phyloP scores from a whole-genome alignment of 2,888 invertebrate species.

The Drosophila histrio region DNA sequence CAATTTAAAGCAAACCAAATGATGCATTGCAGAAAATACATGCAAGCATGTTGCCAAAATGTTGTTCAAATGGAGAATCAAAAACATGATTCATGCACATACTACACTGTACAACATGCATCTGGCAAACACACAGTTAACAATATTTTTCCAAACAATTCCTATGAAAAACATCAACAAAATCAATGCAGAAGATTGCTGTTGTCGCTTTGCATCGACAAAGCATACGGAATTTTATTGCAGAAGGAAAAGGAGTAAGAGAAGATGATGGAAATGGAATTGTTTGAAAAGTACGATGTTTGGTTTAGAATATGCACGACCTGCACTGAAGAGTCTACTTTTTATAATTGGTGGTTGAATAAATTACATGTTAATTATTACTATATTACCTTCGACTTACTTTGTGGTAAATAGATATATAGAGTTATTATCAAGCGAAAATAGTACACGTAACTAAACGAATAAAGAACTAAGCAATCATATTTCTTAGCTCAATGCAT shows the following conservation, averaged over 20 bases:
- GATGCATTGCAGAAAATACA: constrained; percentile 3
- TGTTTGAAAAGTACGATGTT: not conserved
- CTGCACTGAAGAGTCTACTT: not conserved
- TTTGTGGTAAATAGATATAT: too few relatives aligned
- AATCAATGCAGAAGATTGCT: constrained; percentile 1
- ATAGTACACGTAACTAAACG: too few relatives aligned
- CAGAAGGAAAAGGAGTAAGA: not conserved
- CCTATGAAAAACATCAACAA: not conserved
- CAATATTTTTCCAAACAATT: not conserved
- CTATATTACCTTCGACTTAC: too few relatives aligned
- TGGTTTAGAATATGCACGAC: too few relatives aligned
- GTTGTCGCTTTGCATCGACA: not conserved
- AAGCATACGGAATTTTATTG: not conserved
- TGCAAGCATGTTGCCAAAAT: not conserved
- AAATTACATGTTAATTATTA: too few relatives aligned
- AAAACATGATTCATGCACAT: not conserved
- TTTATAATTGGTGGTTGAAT: too few relatives aligned
- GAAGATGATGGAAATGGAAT: not conserved
- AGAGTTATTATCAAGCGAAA: too few relatives aligned
- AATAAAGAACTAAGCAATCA: too few relatives aligned
- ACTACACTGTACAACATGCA: not conserved
- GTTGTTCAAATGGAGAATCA: not conserved
- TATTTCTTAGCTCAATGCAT: too few relatives aligned
- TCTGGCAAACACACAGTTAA: not conserved
- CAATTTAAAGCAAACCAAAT: not conserved